phyloP scores from a whole-genome alignment of 2,888 invertebrate species.

The Dynastes grantii region DNA sequence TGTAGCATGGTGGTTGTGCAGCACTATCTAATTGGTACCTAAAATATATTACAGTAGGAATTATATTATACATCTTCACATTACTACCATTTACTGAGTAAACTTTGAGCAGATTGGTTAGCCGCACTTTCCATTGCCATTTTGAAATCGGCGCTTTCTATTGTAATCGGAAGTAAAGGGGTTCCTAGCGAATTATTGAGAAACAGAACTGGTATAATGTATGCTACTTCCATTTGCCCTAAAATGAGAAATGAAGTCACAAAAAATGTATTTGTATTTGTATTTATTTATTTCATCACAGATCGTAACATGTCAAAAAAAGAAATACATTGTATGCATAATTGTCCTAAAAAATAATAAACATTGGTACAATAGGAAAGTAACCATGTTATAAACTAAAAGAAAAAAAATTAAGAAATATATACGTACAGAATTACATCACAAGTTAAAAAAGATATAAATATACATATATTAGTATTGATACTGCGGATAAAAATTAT shows the following conservation, averaged over 20 bases:
- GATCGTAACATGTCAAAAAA: too few species aligned
- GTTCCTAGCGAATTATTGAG: constrained; percentile 85
- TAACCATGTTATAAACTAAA: too few species aligned
- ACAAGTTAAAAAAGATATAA: too few species aligned
- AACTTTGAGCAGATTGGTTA: constrained; percentile 74
- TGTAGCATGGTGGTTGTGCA: constrained; percentile 84
- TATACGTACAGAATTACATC: too few species aligned
- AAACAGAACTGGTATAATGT: constrained; percentile 85
- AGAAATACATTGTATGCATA: too few species aligned
- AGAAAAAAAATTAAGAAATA: too few species aligned
- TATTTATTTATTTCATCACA: not conserved
- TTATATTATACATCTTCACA: constrained; percentile 4
- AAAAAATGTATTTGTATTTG: too few species aligned
- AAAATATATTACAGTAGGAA: constrained; percentile 55
- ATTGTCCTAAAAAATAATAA: too few species aligned
- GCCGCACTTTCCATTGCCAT: constrained; percentile 81
- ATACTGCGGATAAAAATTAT: too few species aligned
- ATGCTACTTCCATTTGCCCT: constrained; percentile 83
- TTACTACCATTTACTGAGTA: constrained; percentile 79
- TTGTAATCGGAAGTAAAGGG: constrained; percentile 83
- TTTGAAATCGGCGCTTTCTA: constrained; percentile 86
- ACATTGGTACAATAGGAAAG: too few species aligned
- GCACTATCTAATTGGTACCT: constrained; percentile 83
- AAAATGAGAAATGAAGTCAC: constrained; percentile 53
- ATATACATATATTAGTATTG: too few species aligned